These are phyloP conservation scores for Polydrusus pterygomalis DNA, from an alignment of 2,888 invertebrate genomes.

Conservation along the genomic window DNA sequence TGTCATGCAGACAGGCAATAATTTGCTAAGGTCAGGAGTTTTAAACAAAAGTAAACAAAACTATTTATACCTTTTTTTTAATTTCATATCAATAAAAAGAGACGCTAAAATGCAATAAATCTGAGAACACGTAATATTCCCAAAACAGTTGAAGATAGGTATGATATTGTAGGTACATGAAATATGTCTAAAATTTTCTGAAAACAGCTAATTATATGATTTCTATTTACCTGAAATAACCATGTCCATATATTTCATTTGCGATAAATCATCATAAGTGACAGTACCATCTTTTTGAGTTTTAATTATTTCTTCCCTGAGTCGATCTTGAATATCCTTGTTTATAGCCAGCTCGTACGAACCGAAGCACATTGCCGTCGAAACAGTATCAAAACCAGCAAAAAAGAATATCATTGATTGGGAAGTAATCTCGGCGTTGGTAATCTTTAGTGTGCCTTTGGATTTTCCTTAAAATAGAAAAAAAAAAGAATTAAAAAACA, in stretches of 20 bases:
- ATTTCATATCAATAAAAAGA: too few relatives aligned
- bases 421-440: conserved; percentile 74
- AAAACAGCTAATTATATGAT: too few relatives aligned
- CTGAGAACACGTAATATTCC: too few relatives aligned
- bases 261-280: conserved; percentile 71
- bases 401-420: conserved; percentile 75
- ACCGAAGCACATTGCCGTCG: conserved; percentile 73
- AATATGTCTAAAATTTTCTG: too few relatives aligned
- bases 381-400: conserved; percentile 74
- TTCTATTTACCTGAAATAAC: conserved; percentile 62
- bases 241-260: conserved; percentile 75
- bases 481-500: too few relatives aligned
- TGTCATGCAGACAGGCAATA: too few relatives aligned
- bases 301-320: conserved; percentile 75
- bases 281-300: conserved; percentile 67
- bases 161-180: too few relatives aligned
- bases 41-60: too few relatives aligned
- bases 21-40: too few relatives aligned
- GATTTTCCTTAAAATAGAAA: neutral
- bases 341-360: conserved; percentile 76
- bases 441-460: conserved; percentile 51
- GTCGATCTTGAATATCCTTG: conserved; percentile 75
- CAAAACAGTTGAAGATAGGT: too few relatives aligned
- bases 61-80: too few relatives aligned
- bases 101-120: too few relatives aligned